These are phyloP conservation scores for Notoglanidium macrostoma DNA, from an alignment of 2,797 vertebrate genomes.

Conservation along the genomic window DNA sequence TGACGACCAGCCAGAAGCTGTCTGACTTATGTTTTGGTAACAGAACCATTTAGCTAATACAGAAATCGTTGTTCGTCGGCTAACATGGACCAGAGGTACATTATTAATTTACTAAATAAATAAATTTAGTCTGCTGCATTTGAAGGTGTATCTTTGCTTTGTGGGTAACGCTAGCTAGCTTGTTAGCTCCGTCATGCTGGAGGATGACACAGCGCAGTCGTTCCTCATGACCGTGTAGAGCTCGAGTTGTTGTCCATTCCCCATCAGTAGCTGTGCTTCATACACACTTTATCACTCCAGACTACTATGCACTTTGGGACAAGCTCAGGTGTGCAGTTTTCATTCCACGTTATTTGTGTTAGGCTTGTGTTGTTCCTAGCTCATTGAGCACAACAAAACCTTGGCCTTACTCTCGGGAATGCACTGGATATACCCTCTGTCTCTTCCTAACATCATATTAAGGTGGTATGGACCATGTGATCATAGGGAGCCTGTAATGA, in stretches of 20 bases:
- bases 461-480: too few species aligned
- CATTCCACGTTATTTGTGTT: too few species aligned
- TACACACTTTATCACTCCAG: not conserved
- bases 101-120: not conserved
- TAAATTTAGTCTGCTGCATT: too few species aligned
- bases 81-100: conserved; percentile 51
- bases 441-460: too few species aligned
- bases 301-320: too few species aligned
- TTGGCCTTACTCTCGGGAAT: too few species aligned
- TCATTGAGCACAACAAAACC: too few species aligned
- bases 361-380: too few species aligned
- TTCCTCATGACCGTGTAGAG: not conserved
- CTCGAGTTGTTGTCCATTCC: not conserved
- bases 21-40: not conserved
- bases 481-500: too few species aligned
- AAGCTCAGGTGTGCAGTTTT: too few species aligned
- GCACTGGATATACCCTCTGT: too few species aligned
- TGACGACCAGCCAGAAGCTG: conserved; percentile 38
- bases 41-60: not conserved
- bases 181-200: not conserved
- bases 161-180: not conserved
- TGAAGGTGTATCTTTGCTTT: not conserved
- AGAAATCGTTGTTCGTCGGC: not conserved
- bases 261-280: not conserved
- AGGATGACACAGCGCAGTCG: conserved; percentile 1